Evolutionary conservation across 2,797 vertebrate genomes (phyloP), one percentile per base, ranked within the genome.

Genomic region (Rhadinocentrus ornatus): DNA sequence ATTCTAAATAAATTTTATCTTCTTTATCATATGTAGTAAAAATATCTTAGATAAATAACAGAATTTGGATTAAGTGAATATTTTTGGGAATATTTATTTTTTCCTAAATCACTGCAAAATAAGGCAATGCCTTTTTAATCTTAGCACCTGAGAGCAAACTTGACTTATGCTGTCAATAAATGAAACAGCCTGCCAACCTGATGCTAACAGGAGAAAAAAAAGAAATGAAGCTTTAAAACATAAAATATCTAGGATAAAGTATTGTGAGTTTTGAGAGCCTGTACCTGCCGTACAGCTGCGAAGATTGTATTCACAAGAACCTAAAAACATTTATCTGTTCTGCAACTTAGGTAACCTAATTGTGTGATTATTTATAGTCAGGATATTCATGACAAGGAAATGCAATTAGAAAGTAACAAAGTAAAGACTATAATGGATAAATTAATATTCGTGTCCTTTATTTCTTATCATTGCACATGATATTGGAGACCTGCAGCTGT

Each of bases 291-390:
- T 46, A 37, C 13, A 75, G 78, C 59, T 16, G 52, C 32, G 8
- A 60, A 57, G 77, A 34, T 82, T 77, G 85, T 75, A 89, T 88
- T 87, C 65, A 78, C 69, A 77, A 71, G 41, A 76, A 37, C 2
- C 15, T 59, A 29, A 32, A 60, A 26, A 6, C 15, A 16, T 39
- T 60, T 15, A 62, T 66, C 26, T 61, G 5, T 57, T 71, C 52
- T 63, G 70, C 62, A 72, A 57, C 69, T 75, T 62, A 77, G 58
- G 73, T 85, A 74, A 65, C 70, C 34, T 54, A 73, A 63, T 71
- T 73, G 60, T 69, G 57, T 75, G 27, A 83, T 80, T 73, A 82
- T 64, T 82, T 66, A 69, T 9, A 69, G n/a, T 56, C 9, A 41
- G 34, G 48, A 57, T 73, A 62, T 68, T 75, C 20, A 75, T 79